Base-by-base conservation (phyloP, 2,797 vertebrate species). In the Aselliscus stoliczkanus region DNA sequence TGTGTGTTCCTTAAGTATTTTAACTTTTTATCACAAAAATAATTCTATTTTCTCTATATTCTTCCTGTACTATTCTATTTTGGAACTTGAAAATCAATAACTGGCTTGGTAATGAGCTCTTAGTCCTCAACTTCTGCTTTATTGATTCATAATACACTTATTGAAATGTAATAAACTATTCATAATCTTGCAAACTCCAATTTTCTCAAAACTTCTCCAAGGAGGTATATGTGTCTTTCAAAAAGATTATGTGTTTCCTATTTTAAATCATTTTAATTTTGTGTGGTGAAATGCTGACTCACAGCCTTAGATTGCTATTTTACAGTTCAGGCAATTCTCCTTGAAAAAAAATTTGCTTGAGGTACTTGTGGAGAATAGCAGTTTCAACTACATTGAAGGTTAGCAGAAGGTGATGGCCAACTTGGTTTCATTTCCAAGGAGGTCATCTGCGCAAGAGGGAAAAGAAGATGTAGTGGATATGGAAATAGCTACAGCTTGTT, bases 91-190 rank as follows among this genome's bases (percentile, higher is more conserved):
- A 84, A 94, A 97, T 77, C 96, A 95, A 96, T 98, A 98, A 56
- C 60, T 97, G 95, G 75, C 97, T 98, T 97, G 94, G 65, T 93
- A 77, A 77, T 96, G 39, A 95, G 86, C 95, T 96, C 94, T 93
- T 93, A 97, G 91, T 89, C 96, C 93, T 95, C 95, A 92, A 90
- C 77, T 98, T 98, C 92, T 97, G 93, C 90, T 62, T 70, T 98
- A 98, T 98, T 97, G 98, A 98, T 97, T 98, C 80, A 73, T 42
- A 79, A 60, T 96, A 95, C 96, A 97, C 94, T 98, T 98, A 97
- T 88, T 97, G 94, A 98, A 97, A 96, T 92, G 72, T 96, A 95
- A 97, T 92, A 98, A 98, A 96, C 84, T 83, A 95, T 97, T 98
- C 97, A 97, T 97, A 93, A 98, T 97, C 93, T 97, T 96, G 84